Conservation (phyloP, 2,888 invertebrate genomes). For the Lasioglossum figueresi region DNA sequence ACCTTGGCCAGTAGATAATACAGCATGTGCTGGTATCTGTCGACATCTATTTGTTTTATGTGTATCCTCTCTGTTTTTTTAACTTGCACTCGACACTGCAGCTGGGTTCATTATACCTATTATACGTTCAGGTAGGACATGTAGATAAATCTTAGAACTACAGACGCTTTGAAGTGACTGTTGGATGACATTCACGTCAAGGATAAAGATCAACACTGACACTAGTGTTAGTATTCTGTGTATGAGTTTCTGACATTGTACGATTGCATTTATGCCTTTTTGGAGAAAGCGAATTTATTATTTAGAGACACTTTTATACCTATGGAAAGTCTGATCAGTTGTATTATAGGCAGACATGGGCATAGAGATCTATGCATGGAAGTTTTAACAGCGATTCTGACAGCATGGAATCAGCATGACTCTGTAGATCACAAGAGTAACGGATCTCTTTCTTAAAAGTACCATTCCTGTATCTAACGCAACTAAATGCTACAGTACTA, state of each 20-base stretch:
- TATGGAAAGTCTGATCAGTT: slow-evolving; percentile 10
- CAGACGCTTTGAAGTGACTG: slow-evolving; percentile 25
- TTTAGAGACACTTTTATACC: slow-evolving; percentile 10
- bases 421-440: slow-evolving; percentile 41
- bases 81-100: slow-evolving; percentile 81
- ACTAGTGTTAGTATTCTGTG: slow-evolving; percentile 40
- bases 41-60: slow-evolving; percentile 77
- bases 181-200: slow-evolving; percentile 29
- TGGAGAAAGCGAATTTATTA: slow-evolving; percentile 21
- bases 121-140: slow-evolving; percentile 83
- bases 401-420: slow-evolving; percentile 69
- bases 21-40: slow-evolving; percentile 60
- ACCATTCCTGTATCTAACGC: slow-evolving; percentile 14
- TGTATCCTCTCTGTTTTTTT: slow-evolving; percentile 78
- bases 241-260: slow-evolving; percentile 44
- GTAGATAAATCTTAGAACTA: slow-evolving; percentile 63
- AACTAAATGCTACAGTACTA: neutral
- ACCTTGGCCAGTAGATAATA: slow-evolving; percentile 40
- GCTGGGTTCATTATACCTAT: slow-evolving; percentile 83
- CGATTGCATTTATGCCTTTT: slow-evolving; percentile 56
- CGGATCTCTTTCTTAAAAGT: slow-evolving; percentile 18
- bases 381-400: slow-evolving; percentile 20
- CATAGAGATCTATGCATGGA: slow-evolving; percentile 27
- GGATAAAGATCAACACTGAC: slow-evolving; percentile 40
- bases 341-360: neutral